Base-by-base conservation (phyloP, 2,113 vertebrate species). In the Callipepla squamata region DNA sequence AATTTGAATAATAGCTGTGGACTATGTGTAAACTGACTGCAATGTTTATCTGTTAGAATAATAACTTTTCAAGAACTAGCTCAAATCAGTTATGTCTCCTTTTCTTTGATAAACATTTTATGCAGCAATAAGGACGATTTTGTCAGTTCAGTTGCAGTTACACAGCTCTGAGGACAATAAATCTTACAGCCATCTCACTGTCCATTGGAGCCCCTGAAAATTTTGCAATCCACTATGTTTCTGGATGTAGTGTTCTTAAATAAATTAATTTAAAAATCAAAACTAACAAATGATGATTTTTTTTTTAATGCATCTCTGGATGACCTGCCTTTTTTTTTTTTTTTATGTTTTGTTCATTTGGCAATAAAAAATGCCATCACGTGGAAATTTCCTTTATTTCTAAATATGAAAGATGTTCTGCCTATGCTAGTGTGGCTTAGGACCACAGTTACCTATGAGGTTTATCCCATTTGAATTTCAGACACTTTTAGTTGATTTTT, bases 211-310 rank as follows among this genome's bases (percentile, higher is more conserved):
- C 51, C 44, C 34, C 50, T 87, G 63, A 11, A 92, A 79, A n/a
- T 93, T 92, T 93, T 93, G 80, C 90, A 87, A 90, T 75, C 53
- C 23, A 80, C 28, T 90, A 69, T 74, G 72, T 92, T 80, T 70
- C 62, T 72, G 28, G 22, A 76, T 65, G 78, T 44, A 94, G 11
- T 0, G 0, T 36, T 63, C 58, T 75, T 28, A 51, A 53, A 32
- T 4, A 51, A 47, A 34, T 11, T 40, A 87, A 53, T 32, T 32
- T 57, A 84, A 81, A 18, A 10, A 30, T 32, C 3, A 81, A 68
- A 93, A 85, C 21, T 44, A 89, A 81, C 28, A 20, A 36, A 1
- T 61, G 40, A 7, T 79, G 70, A 89, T 73, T 67, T 72, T 50
- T 50, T 70, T 68, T 50, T 22, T 36, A 65, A 20, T 76, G n/a